Percentiles rank a stretch among this genome's conserved stretches.
phyloP scores from a whole-genome alignment of 1,140 invertebrate species.

The Odontomachus brunneus region DNA sequence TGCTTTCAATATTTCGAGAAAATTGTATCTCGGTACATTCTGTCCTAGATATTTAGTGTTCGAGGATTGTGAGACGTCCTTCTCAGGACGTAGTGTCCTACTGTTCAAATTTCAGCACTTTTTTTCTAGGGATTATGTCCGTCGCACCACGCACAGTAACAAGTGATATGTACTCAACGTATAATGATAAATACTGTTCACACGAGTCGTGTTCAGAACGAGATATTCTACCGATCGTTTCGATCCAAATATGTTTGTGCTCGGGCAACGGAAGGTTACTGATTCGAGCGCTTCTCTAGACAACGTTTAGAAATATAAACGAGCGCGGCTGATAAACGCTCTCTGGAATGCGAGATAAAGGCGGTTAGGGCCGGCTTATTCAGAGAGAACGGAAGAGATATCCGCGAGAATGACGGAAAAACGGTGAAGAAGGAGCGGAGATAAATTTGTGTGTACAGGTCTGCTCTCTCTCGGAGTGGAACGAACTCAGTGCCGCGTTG shows the following conservation, averaged over 20 bases:
- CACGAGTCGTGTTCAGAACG: neutral
- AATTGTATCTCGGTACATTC: too few species aligned
- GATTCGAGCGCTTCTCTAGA: conserved; percentile 52
- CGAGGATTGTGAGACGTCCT: too few species aligned
- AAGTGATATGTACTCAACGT: neutral
- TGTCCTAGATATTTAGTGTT: too few species aligned
- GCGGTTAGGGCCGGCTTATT: conserved; percentile 70
- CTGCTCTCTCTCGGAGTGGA: conserved; percentile 13
- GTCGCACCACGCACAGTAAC: neutral
- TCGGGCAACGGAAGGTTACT: conserved; percentile 66
- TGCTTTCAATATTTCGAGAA: too few species aligned
- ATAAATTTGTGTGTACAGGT: conserved; percentile 29
- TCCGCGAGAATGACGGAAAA: conserved; percentile 33
- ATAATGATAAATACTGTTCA: neutral
- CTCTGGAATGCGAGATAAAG: conserved; percentile 82
- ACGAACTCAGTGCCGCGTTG: conserved; percentile 7
- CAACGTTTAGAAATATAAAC: conserved; percentile 74
- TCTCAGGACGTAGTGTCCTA: too few species aligned
- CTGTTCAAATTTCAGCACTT: too few species aligned
- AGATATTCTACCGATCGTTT: neutral
- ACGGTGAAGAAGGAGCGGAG: conserved; percentile 14
- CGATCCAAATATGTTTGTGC: conserved; percentile 47
- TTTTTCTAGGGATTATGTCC: too few species aligned
- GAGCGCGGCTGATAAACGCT: conserved; percentile 78
- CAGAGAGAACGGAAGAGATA: conserved; percentile 56